Evolutionary conservation across 2,888 invertebrate genomes (phyloP), one percentile per base, ranked within the genome.

Genomic region (Tetropium fuscum): DNA sequence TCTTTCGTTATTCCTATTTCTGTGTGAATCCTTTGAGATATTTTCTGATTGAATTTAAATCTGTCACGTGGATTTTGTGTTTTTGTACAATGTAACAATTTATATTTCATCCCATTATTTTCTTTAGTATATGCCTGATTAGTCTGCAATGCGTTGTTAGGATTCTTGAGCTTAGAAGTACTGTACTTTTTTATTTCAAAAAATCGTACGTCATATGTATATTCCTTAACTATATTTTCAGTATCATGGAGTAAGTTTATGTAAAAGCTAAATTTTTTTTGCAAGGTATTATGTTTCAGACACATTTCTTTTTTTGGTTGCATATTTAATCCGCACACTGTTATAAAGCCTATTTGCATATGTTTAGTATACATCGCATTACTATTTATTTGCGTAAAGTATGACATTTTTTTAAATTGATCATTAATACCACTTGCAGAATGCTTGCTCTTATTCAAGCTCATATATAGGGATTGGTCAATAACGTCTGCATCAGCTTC

Each of bases 381-480:
- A 11, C 11, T n/a, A 3, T 16, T 18, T n/a, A 22, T 8, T 0
- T 27, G 51, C 2, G 40, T 13, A 25, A 40, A 51, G 40, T 25
- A 51, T 3, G 38, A 10, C 8, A 19, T 1, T 11, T 22, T 40
- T 5, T 40, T 19, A 1, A 16, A 10, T 11, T 13, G 19, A 15
- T 36, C 22, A 6, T 27, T 51, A n/a, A n/a, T n/a, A n/a, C n/a
- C n/a, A n/a, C n/a, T n/a, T n/a, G n/a, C n/a, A 20, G 69, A 69
- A 16, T 69, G 63, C 45, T 71, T 71, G 6, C 65, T 70, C 36
- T 69, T 72, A 16, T 64, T 66, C n/a, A 69, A 27, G 45, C 72
- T 71, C 73, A 73, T 73, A 16, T 70, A 53, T 30, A 75, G 45
- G 16, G 74, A 73, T 53, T 75, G 68, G 16, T 73, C 66, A 5